Percentiles rank a stretch among this genome's conserved stretches.
Conservation (phyloP, 2,888 invertebrate species). For the Drosophila falleni region DNA sequence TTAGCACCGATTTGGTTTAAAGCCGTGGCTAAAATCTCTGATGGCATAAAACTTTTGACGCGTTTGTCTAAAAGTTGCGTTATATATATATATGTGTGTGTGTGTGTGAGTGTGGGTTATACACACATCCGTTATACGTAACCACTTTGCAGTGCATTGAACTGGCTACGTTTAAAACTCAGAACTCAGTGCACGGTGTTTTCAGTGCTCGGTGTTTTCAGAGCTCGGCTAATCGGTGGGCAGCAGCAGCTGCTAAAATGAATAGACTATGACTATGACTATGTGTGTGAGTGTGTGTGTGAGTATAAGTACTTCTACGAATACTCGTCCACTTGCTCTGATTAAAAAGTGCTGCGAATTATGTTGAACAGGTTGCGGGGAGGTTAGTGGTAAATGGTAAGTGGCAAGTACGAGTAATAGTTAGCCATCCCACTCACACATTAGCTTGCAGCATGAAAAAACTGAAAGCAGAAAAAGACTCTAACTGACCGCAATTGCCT, state of each 20-base stretch:
- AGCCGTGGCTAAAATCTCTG: slow-evolving; percentile 52
- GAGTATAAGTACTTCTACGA: slow-evolving; percentile 6
- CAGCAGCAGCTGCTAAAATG: slow-evolving; percentile 31
- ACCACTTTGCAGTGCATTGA: slow-evolving; percentile 65
- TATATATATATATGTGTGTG: not conserved
- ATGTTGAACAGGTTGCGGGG: slow-evolving; percentile 42
- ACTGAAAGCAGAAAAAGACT: slow-evolving; percentile 3
- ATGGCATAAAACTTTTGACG: slow-evolving; percentile 62
- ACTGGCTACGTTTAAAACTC: slow-evolving; percentile 37
- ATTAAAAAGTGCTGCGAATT: slow-evolving; percentile 58
- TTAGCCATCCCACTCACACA: slow-evolving; percentile 33
- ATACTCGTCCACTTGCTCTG: slow-evolving; percentile 53
- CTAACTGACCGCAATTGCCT: slow-evolving; percentile 51
- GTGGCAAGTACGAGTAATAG: slow-evolving; percentile 11
- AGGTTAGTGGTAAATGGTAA: not conserved
- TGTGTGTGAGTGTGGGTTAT: slow-evolving; percentile 14
- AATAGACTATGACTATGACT: slow-evolving; percentile 25
- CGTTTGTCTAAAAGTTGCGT: slow-evolving; percentile 28
- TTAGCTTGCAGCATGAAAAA: slow-evolving; percentile 12
- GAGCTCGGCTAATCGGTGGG: slow-evolving; percentile 61
- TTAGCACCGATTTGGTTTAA: slow-evolving; percentile 69
- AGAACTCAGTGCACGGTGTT: slow-evolving; percentile 1
- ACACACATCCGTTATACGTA: slow-evolving; percentile 11
- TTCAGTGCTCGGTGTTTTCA: slow-evolving; percentile 3
- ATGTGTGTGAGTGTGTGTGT: slow-evolving; percentile 31